Percentiles rank a stretch among this genome's conserved stretches.
phyloP scores from a whole-genome alignment of 2,888 invertebrate species.

The Tetragonisca angustula region DNA sequence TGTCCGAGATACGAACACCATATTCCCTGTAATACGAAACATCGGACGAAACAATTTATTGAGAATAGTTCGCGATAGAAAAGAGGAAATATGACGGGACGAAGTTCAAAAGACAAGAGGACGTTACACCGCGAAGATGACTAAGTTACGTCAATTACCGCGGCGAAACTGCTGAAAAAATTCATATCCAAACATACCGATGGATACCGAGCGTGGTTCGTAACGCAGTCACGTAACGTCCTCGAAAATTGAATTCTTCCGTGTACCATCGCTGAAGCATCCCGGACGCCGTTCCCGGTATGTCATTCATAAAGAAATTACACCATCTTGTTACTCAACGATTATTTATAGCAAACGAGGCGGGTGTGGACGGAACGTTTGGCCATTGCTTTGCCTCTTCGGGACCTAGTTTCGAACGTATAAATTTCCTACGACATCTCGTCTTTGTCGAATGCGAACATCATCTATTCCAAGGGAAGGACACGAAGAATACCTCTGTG shows the following conservation, averaged over 20 bases:
- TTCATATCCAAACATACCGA: constrained; percentile 52
- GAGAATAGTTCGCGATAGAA: background rate
- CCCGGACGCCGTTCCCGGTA: constrained; percentile 50
- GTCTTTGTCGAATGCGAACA: background rate
- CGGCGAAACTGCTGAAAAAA: constrained; percentile 38
- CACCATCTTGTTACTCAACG: constrained; percentile 51
- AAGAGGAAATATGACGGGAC: background rate
- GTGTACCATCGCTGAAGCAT: constrained; percentile 56
- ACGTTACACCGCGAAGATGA: constrained; percentile 11
- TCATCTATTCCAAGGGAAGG: background rate
- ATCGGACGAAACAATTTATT: too few species aligned
- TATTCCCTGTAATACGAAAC: background rate
- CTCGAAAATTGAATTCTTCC: constrained; percentile 61
- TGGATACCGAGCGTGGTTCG: constrained; percentile 48
- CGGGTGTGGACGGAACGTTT: constrained; percentile 26
- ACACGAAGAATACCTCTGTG: background rate
- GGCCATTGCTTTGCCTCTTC: constrained; percentile 41
- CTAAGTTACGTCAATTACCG: constrained; percentile 38
- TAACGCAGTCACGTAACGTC: constrained; percentile 60
- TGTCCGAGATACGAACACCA: too few species aligned
- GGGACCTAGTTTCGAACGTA: constrained; percentile 7
- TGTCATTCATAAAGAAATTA: constrained; percentile 63
- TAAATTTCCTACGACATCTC: too few species aligned
- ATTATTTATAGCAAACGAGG: constrained; percentile 56
- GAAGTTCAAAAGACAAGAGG: constrained; percentile 10